Conservation (phyloP, 2,113 vertebrate genomes). For the Phodopus roborovskii region DNA sequence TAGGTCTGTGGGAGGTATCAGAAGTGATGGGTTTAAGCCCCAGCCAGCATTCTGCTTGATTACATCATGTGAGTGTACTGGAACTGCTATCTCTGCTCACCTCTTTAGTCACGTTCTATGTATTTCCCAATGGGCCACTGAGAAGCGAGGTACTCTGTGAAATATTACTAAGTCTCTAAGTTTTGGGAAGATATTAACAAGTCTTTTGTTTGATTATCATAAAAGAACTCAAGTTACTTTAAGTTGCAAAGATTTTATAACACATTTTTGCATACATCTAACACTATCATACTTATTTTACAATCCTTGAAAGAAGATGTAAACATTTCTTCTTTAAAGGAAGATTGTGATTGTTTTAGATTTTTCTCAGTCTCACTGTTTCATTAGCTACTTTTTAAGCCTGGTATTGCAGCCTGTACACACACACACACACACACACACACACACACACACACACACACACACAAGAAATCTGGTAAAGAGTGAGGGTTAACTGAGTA, state of each 20-base stretch:
- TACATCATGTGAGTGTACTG: not conserved
- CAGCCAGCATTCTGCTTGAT: not conserved
- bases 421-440: not conserved
- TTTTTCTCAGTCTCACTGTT: not conserved
- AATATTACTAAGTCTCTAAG: not conserved
- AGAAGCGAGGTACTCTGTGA: not conserved
- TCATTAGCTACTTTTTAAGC: not conserved
- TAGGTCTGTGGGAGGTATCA: not conserved
- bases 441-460: not conserved
- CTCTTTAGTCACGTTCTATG: not conserved
- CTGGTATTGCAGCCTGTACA: not conserved
- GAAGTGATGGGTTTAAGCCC: not conserved
- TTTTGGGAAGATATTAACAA: not conserved
- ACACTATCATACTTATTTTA: not conserved
- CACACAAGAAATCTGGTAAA: not conserved
- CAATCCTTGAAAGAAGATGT: not conserved
- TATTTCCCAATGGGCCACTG: not conserved
- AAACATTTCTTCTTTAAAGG: not conserved
- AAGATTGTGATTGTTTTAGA: not conserved
- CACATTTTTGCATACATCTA: not conserved
- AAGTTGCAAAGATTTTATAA: slow-evolving; percentile 19
- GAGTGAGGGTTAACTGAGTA: not conserved
- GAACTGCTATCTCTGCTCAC: not conserved
- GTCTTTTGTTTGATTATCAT: not conserved
- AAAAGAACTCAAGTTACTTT: not conserved